These are phyloP conservation scores for Chrysopilus asiliformis DNA, from an alignment of 2,888 invertebrate species.

Conservation along the genomic window DNA sequence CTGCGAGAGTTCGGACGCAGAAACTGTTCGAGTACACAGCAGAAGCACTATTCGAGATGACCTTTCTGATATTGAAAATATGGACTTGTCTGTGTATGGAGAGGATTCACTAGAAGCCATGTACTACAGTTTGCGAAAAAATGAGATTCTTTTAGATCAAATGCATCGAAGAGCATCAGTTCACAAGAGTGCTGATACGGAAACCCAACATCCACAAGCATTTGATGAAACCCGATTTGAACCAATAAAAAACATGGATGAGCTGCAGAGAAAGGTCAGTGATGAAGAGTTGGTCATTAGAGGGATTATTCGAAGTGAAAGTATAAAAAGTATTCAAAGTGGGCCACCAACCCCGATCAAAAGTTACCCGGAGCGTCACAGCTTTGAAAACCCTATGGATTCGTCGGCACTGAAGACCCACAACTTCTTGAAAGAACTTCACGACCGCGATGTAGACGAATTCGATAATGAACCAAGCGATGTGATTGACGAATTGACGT, in stretches of 20 bases:
- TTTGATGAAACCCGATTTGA: conserved; percentile 20
- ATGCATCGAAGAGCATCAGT: conserved; percentile 20
- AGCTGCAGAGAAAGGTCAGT: conserved; percentile 17
- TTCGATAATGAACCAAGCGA: conserved; percentile 16
- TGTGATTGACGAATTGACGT: conserved; percentile 24
- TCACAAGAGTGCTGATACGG: conserved; percentile 12
- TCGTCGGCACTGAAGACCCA: conserved; percentile 3
- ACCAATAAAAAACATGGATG: conserved; percentile 19
- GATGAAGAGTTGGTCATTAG: not conserved
- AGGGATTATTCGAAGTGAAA: not conserved
- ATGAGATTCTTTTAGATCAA: conserved; percentile 23
- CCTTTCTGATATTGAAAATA: conserved; percentile 16
- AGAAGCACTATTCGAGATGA: conserved; percentile 15
- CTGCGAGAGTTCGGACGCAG: conserved; percentile 13
- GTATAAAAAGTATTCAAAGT: not conserved
- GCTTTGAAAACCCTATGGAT: conserved; percentile 7
- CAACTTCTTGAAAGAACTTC: conserved; percentile 6
- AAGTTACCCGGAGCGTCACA: conserved; percentile 3
- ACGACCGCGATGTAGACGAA: conserved; percentile 13
- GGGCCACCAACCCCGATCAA: not conserved
- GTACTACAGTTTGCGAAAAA: conserved; percentile 21
- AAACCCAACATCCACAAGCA: conserved; percentile 10
- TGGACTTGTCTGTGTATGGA: conserved; percentile 16
- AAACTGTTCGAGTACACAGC: conserved; percentile 14
- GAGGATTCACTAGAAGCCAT: conserved; percentile 21